These are phyloP conservation scores for Sebastes schlegelii DNA, from an alignment of 2,113 vertebrate species.

Conservation along the genomic window DNA sequence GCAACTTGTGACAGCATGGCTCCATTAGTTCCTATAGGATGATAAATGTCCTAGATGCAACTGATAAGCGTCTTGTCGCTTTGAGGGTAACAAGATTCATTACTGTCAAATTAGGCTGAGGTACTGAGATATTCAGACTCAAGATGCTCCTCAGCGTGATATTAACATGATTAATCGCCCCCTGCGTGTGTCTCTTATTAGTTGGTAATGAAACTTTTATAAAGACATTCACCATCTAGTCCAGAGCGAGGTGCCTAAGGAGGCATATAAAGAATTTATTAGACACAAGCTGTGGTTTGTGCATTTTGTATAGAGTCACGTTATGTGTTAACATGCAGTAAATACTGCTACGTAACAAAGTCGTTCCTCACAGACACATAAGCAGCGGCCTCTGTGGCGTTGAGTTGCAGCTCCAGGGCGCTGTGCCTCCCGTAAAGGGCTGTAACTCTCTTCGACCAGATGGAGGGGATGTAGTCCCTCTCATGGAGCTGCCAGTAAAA, in stretches of 20 bases:
- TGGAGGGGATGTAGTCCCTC: conserved; percentile 83
- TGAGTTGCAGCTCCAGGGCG: conserved; percentile 87
- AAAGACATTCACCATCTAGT: conserved; percentile 1
- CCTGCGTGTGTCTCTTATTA: conserved; percentile 22
- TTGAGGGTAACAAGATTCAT: conserved; percentile 68
- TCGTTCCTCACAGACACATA: conserved; percentile 91
- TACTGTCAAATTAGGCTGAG: conserved; percentile 69
- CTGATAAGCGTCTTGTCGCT: conserved; percentile 55
- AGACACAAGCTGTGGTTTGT: not conserved
- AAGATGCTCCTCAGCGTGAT: conserved; percentile 54
- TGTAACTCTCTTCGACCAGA: conserved; percentile 93
- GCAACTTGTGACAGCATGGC: conserved; percentile 50
- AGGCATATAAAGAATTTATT: conserved; percentile 9
- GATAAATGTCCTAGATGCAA: conserved; percentile 65
- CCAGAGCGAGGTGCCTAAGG: not conserved
- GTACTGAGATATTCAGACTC: conserved; percentile 37
- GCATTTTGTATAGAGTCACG: not conserved
- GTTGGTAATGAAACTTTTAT: conserved; percentile 50
- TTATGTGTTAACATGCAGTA: conserved; percentile 3
- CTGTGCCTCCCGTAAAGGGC: conserved; percentile 89
- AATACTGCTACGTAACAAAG: conserved; percentile 2
- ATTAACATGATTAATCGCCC: conserved; percentile 57
- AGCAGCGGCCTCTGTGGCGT: conserved; percentile 86
- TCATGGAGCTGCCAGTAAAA: conserved; percentile 88
- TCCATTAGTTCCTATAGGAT: conserved; percentile 58